phyloP scores from a whole-genome alignment of 1,140 invertebrate species.

The Musca domestica region DNA sequence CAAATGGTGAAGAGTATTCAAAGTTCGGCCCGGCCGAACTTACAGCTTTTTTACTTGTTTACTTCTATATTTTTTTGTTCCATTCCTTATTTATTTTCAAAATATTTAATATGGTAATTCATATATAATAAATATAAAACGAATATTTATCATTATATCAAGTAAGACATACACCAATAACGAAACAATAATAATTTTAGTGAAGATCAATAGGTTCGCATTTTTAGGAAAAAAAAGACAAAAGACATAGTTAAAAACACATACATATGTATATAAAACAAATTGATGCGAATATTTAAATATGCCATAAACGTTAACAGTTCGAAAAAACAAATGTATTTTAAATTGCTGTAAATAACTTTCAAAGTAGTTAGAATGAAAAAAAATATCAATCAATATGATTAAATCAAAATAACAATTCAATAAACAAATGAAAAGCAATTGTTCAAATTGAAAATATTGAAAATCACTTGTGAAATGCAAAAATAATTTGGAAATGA shows the following conservation, averaged over 20 bases:
- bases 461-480: no score
- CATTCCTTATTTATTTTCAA: neutral
- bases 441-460: no score
- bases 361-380: no score
- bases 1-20: no score
- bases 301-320: neutral
- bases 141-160: neutral
- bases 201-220: constrained; percentile 11
- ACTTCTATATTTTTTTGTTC: neutral
- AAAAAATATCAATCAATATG: no score
- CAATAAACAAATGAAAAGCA: no score
- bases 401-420: no score
- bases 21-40: no score
- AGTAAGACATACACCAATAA: constrained; percentile 11
- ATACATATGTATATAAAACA: neutral
- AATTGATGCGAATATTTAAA: neutral
- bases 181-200: constrained; percentile 21
- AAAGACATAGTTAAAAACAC: neutral
- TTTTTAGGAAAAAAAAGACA: neutral
- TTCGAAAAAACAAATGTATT: neutral
- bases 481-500: no score
- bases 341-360: neutral
- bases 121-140: neutral
- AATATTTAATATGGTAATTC: no score
- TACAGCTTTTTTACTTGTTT: no score